phyloP scores from a whole-genome alignment of 2,113 vertebrate species.

The Corythoichthys haematopterus region DNA sequence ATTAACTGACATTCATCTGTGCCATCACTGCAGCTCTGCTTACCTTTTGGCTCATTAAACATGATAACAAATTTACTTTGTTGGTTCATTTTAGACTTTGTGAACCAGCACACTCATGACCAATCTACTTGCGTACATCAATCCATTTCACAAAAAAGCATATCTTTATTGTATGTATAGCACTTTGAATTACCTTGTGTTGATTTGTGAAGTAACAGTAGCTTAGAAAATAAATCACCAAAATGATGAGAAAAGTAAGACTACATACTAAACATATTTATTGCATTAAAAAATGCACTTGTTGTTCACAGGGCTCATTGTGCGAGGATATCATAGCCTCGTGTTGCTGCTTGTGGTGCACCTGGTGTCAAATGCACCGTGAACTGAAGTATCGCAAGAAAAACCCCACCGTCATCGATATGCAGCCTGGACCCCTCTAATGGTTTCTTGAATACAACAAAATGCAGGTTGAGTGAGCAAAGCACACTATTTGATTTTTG shows the following conservation, averaged over 20 bases:
- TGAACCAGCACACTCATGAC: background rate
- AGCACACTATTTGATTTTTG: background rate
- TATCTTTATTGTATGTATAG: too few relatives aligned
- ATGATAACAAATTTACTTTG: background rate
- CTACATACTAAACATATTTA: background rate
- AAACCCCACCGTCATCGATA: background rate
- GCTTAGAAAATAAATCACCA: too few relatives aligned
- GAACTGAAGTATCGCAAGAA: constrained; percentile 33
- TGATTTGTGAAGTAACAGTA: too few relatives aligned
- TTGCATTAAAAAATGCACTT: background rate
- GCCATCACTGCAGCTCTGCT: too few relatives aligned
- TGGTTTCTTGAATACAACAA: background rate
- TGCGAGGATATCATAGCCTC: constrained; percentile 25
- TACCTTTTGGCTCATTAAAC: too few relatives aligned
- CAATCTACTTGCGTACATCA: background rate
- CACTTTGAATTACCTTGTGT: too few relatives aligned
- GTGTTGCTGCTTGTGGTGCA: constrained; percentile 43
- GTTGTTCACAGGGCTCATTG: constrained; percentile 32
- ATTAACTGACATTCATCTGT: background rate
- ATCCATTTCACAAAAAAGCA: too few relatives aligned
- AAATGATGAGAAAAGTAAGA: background rate
- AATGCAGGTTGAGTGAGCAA: background rate
- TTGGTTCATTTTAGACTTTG: background rate
- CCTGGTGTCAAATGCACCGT: constrained; percentile 51
- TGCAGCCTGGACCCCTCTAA: constrained; percentile 12